phyloP scores from a whole-genome alignment of 2,888 invertebrate genomes.

The Dromius quadrimaculatus region DNA sequence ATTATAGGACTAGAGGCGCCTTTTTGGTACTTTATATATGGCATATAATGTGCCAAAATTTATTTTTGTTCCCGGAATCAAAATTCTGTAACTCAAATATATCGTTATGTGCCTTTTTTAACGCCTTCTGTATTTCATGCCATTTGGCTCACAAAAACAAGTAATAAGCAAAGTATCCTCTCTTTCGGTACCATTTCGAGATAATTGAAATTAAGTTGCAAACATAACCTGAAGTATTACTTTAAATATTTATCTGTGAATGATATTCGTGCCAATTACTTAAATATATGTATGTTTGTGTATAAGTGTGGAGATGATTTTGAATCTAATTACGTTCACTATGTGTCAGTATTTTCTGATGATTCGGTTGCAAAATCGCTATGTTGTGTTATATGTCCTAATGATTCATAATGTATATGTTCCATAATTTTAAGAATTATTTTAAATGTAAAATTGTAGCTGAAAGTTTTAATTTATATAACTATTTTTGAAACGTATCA shows the following conservation, averaged over 20 bases:
- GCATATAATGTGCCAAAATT: not conserved
- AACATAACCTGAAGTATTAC: conserved; percentile 38
- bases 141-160: conserved; percentile 20
- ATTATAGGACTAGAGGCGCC: conserved; percentile 11
- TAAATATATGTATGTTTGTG: conserved; percentile 44
- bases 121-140: conserved; percentile 11
- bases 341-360: too few species aligned
- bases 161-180: conserved; percentile 7
- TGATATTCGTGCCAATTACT: conserved; percentile 49
- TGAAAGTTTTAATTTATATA: conserved; percentile 17
- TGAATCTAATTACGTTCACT: conserved; percentile 7
- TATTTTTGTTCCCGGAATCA: not conserved
- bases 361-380: too few species aligned
- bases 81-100: not conserved
- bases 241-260: conserved; percentile 48
- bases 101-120: conserved; percentile 21
- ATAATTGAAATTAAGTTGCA: conserved; percentile 13
- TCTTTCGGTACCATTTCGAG: not conserved
- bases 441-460: conserved; percentile 5
- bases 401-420: not conserved
- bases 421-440: conserved; percentile 14
- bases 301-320: conserved; percentile 36
- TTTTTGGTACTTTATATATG: not conserved
- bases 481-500: conserved; percentile 15
- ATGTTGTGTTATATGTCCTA: not conserved